phyloP scores from a whole-genome alignment of 2,888 invertebrate species.

The Drosophila mayaguana region DNA sequence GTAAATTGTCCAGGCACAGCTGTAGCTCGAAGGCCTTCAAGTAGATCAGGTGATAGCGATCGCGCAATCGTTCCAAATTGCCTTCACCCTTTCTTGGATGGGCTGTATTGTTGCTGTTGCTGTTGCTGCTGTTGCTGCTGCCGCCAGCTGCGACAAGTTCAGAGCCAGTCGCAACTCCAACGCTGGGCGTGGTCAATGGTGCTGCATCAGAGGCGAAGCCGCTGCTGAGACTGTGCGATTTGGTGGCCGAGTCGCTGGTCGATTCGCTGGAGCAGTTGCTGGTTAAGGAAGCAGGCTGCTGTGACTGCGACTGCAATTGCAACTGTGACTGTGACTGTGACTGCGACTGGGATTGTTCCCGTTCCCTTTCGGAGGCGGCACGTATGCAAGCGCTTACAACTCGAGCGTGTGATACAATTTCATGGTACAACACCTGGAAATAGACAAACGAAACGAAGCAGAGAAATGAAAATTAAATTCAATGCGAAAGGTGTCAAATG shows the following conservation, averaged over 20 bases:
- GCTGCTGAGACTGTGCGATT: conserved; percentile 72
- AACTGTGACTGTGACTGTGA: conserved; percentile 35
- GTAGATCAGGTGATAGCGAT: conserved; percentile 96
- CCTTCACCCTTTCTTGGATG: conserved; percentile 81
- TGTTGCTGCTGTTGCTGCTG: conserved; percentile 18
- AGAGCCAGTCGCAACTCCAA: conserved; percentile 35
- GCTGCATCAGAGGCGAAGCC: conserved; percentile 70
- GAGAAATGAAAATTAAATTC: conserved; percentile 15
- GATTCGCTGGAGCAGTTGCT: conserved; percentile 78
- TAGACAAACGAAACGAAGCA: conserved; percentile 22
- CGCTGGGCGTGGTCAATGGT: conserved; percentile 36
- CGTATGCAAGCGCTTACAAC: conserved; percentile 93
- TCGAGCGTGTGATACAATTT: conserved; percentile 96
- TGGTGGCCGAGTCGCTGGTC: conserved; percentile 69
- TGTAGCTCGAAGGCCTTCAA: conserved; percentile 96
- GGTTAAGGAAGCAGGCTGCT: conserved; percentile 69
- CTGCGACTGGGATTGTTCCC: conserved; percentile 61
- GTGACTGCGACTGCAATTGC: conserved; percentile 39
- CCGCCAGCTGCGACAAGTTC: conserved; percentile 22
- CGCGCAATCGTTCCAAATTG: conserved; percentile 88
- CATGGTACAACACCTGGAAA: conserved; percentile 94
- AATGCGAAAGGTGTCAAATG: conserved; percentile 24
- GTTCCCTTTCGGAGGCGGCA: conserved; percentile 87
- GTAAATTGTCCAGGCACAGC: conserved; percentile 93
- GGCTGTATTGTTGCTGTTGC: conserved; percentile 4